phyloP scores from a whole-genome alignment of 2,888 invertebrate genomes.

The Agonopterix subpropinquella region DNA sequence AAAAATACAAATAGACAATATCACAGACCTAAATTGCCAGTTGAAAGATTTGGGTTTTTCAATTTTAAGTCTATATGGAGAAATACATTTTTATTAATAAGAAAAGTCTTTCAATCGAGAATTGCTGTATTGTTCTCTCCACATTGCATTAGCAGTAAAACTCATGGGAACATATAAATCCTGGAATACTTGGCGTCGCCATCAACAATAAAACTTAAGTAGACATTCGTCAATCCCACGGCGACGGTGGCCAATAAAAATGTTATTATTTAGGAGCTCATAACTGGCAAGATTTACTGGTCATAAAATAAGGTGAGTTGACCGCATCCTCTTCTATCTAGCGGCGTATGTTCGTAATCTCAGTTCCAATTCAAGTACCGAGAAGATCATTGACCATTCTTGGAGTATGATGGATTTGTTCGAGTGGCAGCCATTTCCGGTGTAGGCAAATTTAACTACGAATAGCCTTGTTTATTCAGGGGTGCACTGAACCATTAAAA shows the following conservation, averaged over 20 bases:
- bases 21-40: too few species aligned
- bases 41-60: too few species aligned
- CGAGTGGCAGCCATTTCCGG: slow-evolving; percentile 71
- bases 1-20: background rate
- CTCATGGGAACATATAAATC: slow-evolving; percentile 55
- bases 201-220: slow-evolving; percentile 53
- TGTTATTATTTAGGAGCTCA: slow-evolving; percentile 69
- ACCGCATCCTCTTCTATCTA: slow-evolving; percentile 39
- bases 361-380: slow-evolving; percentile 38
- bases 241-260: slow-evolving; percentile 60
- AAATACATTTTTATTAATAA: too few species aligned
- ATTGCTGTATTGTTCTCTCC: slow-evolving; percentile 2
- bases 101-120: too few species aligned
- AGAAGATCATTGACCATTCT: slow-evolving; percentile 38
- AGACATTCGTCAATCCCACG: slow-evolving; percentile 58
- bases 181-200: slow-evolving; percentile 42
- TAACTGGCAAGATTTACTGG: slow-evolving; percentile 65
- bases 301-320: slow-evolving; percentile 55
- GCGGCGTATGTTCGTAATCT: slow-evolving; percentile 37
- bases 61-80: too few species aligned
- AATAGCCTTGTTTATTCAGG: slow-evolving; percentile 71
- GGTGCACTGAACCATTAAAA: slow-evolving; percentile 73
- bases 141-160: slow-evolving; percentile 60
- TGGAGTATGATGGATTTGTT: slow-evolving; percentile 55
- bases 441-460: slow-evolving; percentile 68